phyloP scores from a whole-genome alignment of 2,888 invertebrate species.

The Drosophila maculinotata region DNA sequence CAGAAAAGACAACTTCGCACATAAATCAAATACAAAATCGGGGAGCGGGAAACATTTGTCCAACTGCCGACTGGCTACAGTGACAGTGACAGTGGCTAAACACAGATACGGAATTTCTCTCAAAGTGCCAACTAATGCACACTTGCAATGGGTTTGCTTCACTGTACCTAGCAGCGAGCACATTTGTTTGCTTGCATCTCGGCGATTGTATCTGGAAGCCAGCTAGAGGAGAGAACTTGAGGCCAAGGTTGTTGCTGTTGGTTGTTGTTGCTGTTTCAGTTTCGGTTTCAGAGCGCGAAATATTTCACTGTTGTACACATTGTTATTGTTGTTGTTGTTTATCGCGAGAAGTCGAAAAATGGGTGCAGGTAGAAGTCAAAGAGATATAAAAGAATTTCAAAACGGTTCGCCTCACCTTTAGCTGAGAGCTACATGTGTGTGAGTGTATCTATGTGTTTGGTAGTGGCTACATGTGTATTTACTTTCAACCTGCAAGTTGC shows the following conservation, averaged over 20 bases:
- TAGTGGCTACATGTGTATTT: background rate
- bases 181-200: conserved; percentile 58
- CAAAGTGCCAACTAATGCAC: conserved; percentile 23
- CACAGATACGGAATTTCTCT: background rate
- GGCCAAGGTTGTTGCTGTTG: conserved; percentile 71
- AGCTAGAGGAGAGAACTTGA: conserved; percentile 39
- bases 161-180: conserved; percentile 59
- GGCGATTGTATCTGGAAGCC: conserved; percentile 30
- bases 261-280: conserved; percentile 24
- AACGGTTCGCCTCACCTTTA: conserved; percentile 53
- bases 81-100: conserved; percentile 10
- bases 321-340: conserved; percentile 27
- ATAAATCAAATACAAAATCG: conserved; percentile 68
- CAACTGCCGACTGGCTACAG: conserved; percentile 12
- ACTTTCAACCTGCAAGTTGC: conserved; percentile 62
- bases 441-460: conserved; percentile 26
- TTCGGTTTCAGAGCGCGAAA: conserved; percentile 50
- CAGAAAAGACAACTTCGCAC: conserved; percentile 61
- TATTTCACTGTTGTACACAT: conserved; percentile 38
- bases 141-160: conserved; percentile 40
- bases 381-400: conserved; percentile 54
- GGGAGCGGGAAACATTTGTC: conserved; percentile 17
- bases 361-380: conserved; percentile 59
- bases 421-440: conserved; percentile 24
- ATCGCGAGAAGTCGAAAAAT: conserved; percentile 45